Evolutionary conservation across 1,140 invertebrate genomes (phyloP).

Genomic region (Trissolcus basalis): DNA sequence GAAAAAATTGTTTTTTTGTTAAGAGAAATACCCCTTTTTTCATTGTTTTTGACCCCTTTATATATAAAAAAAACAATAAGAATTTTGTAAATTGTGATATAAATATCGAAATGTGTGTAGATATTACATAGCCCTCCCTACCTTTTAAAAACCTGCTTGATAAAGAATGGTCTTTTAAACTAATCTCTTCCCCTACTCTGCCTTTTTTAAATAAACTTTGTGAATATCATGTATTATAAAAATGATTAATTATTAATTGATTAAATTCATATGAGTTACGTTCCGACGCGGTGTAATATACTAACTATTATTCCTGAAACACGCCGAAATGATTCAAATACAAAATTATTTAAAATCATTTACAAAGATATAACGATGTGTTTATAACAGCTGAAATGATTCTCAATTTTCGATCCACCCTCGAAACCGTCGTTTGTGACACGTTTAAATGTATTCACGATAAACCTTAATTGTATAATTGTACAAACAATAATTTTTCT

Average conservation of each 20-base stretch:
- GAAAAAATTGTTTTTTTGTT: constrained; percentile 49
- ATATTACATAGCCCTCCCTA: constrained; percentile 63
- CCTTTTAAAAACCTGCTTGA: constrained; percentile 23
- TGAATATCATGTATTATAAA: constrained; percentile 77
- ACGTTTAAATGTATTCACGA: constrained; percentile 66
- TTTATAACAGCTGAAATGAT: constrained; percentile 40
- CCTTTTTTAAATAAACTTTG: constrained; percentile 72
- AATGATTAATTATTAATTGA: constrained; percentile 72
- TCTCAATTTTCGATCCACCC: constrained; percentile 47
- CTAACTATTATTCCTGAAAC: constrained; percentile 24
- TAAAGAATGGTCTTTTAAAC: constrained; percentile 64
- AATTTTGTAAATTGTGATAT: constrained; percentile 78
- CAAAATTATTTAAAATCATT: constrained; percentile 27
- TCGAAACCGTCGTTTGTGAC: constrained; percentile 63
- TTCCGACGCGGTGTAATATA: constrained; percentile 65
- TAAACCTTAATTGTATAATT: constrained; percentile 72
- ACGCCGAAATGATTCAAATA: constrained; percentile 20
- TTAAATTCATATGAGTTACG: constrained; percentile 75
- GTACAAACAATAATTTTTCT: constrained; percentile 68
- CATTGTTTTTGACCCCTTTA: constrained; percentile 16
- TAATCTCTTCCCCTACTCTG: constrained; percentile 42
- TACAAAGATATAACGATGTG: constrained; percentile 22
- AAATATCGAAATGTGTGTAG: constrained; percentile 76
- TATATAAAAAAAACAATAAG: constrained; percentile 58
- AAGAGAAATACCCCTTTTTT: constrained; percentile 32